Percentiles rank a stretch among this genome's conserved stretches.
phyloP scores from a whole-genome alignment of 2,888 invertebrate species.

The Lymantria monacha region DNA sequence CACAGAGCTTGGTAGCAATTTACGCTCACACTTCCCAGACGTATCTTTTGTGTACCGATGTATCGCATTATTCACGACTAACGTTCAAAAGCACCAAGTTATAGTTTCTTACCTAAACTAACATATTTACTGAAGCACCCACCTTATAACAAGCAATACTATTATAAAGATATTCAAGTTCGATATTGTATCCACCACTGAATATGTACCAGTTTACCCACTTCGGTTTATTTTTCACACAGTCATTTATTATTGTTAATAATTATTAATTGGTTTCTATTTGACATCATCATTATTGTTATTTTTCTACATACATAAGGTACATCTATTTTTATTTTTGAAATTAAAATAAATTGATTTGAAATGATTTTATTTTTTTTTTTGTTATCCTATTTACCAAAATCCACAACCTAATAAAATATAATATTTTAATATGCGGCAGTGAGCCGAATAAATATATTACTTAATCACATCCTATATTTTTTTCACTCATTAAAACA shows the following conservation, averaged over 20 bases:
- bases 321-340: conserved; percentile 32
- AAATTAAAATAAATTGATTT: conserved; percentile 43
- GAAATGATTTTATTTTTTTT: conserved; percentile 34
- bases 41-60: conserved; percentile 61
- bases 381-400: conserved; percentile 35
- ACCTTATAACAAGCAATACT: conserved; percentile 62
- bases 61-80: conserved; percentile 58
- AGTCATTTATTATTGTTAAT: conserved; percentile 29
- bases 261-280: conserved; percentile 29
- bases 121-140: conserved; percentile 66
- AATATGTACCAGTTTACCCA: conserved; percentile 24
- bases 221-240: conserved; percentile 34
- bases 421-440: conserved; percentile 17
- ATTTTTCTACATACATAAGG: conserved; percentile 33
- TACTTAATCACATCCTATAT: conserved; percentile 10
- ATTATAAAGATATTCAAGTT: conserved; percentile 32
- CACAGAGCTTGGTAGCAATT: conserved; percentile 78
- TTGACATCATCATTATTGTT: conserved; percentile 28
- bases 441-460: neutral
- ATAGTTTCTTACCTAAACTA: conserved; percentile 49
- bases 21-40: conserved; percentile 81
- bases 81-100: conserved; percentile 68
- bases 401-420: conserved; percentile 23
- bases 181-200: conserved; percentile 29
- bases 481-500: conserved; percentile 23